Percentiles rank a stretch among this genome's conserved stretches.
phyloP scores from a whole-genome alignment of 1,140 invertebrate genomes.

The Pseudomyrmex dendroicus region DNA sequence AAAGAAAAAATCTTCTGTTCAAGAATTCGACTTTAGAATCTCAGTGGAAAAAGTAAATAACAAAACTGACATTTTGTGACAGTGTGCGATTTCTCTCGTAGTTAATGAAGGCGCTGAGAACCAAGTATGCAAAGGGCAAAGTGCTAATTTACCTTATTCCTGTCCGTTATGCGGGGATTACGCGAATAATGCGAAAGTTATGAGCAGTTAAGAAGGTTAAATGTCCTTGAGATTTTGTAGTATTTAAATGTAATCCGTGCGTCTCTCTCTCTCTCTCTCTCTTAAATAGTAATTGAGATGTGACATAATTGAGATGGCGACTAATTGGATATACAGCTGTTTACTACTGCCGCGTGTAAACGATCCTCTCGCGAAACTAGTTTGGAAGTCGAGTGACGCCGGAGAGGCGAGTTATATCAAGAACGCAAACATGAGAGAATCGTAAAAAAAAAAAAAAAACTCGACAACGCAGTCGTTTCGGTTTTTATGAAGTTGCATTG shows the following conservation, averaged over 20 bases:
- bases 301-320: no score
- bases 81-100: conserved; percentile 31
- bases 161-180: conserved; percentile 44
- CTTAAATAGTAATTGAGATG: no score
- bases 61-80: conserved; percentile 1
- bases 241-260: conserved; percentile 24
- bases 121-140: conserved; percentile 57
- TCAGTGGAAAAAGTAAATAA: background rate
- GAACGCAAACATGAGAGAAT: conserved; percentile 1
- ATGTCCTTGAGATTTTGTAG: conserved; percentile 32
- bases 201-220: conserved; percentile 38
- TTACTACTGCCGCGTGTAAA: background rate
- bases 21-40: no score
- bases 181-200: conserved; percentile 61
- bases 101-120: conserved; percentile 45
- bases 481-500: conserved; percentile 17
- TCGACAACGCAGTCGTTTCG: conserved; percentile 5
- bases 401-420: conserved; percentile 13
- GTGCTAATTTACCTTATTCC: conserved; percentile 55
- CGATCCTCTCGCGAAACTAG: conserved; percentile 22
- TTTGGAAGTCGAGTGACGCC: conserved; percentile 29
- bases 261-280: no score
- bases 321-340: no score
- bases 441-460: conserved; percentile 10
- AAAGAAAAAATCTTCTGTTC: no score